These are phyloP conservation scores for Aspiorhynchus laticeps DNA, from an alignment of 2,113 vertebrate species.

Conservation along the genomic window DNA sequence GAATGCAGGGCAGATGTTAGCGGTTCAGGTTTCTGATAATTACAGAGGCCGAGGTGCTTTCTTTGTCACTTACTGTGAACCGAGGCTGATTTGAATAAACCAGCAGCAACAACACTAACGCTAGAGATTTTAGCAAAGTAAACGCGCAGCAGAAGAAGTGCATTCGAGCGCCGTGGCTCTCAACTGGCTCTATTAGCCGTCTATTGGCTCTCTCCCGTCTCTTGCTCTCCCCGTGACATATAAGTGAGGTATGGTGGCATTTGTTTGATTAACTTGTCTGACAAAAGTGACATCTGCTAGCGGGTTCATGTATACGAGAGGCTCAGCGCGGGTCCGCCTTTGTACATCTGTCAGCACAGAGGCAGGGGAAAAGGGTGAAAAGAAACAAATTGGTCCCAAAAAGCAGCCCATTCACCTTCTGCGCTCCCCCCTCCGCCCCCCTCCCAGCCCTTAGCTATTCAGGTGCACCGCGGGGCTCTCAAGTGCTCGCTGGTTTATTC, in stretches of 20 bases:
- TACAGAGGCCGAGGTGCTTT: constrained; percentile 65
- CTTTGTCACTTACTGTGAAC: constrained; percentile 22
- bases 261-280: constrained; percentile 99
- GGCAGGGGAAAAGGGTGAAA: constrained; percentile 98
- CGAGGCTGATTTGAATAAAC: constrained; percentile 22
- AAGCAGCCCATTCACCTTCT: constrained; percentile 99
- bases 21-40: constrained; percentile 75
- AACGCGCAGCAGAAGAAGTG: constrained; percentile 3
- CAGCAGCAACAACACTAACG: constrained; percentile 6
- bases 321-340: constrained; percentile 98
- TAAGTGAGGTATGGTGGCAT: constrained; percentile 97
- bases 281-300: constrained; percentile 99
- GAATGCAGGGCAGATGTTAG: constrained; percentile 72
- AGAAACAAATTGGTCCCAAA: constrained; percentile 99
- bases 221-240: constrained; percentile 65
- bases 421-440: constrained; percentile 79
- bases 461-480: constrained; percentile 96
- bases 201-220: constrained; percentile 60
- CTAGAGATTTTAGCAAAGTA: constrained; percentile 17
- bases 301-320: constrained; percentile 96
- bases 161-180: constrained; percentile 38
- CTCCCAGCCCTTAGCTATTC: constrained; percentile 85
- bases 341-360: constrained; percentile 99
- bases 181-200: constrained; percentile 35
- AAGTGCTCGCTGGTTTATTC: constrained; percentile 99